Base-by-base conservation (phyloP, 2,888 invertebrate genomes). In the Drosophila merina region DNA sequence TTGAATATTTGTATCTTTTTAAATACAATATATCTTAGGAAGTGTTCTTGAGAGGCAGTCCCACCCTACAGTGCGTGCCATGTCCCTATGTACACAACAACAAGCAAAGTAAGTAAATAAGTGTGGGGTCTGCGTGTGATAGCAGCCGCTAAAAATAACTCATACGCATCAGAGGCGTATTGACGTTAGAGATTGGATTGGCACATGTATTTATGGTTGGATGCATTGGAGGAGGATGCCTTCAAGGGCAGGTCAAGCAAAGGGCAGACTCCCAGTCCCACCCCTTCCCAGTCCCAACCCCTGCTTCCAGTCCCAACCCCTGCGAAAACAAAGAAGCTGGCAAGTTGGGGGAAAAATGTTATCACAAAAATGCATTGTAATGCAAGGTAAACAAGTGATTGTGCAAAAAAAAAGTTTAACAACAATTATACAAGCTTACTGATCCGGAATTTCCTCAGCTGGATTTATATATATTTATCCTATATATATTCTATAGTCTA, bases 371-470 rank as follows among this genome's bases (percentile, higher is more conserved):
- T 77, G 77, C 64, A 81, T 70, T 80, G 73, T 80, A 76, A 75
- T 72, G 56, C 49, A 68, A 78, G 57, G 84, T 80, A 82, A 82
- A 79, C 82, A 85, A 73, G 74, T 71, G 77, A 82, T 82, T 74
- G 68, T 77, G 71, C 58, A 68, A 51, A 55, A 68, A 60, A 51
- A 55, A 66, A 60, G 64, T 71, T 51, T 38, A 70, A 60, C 63
- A 57, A 57, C 59, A 72, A 64, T 71, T 56, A 38, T 50, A 66
- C 57, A 73, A 60, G 54, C 48, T 30, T 45, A 57, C 57, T 60
- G 55, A 31, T 50, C 36, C 8, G 20, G 20, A 20, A 14, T 14
- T 14, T 14, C 14, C 14, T 14, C 14, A 1, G 14, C 14, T 14
- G 14, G 14, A 14, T 14, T 14, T 14, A 14, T 20, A 20, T 20